Evolutionary conservation across 2,113 vertebrate genomes (phyloP), one percentile per base, ranked within the genome.

Genomic region (Charadrius vociferus): DNA sequence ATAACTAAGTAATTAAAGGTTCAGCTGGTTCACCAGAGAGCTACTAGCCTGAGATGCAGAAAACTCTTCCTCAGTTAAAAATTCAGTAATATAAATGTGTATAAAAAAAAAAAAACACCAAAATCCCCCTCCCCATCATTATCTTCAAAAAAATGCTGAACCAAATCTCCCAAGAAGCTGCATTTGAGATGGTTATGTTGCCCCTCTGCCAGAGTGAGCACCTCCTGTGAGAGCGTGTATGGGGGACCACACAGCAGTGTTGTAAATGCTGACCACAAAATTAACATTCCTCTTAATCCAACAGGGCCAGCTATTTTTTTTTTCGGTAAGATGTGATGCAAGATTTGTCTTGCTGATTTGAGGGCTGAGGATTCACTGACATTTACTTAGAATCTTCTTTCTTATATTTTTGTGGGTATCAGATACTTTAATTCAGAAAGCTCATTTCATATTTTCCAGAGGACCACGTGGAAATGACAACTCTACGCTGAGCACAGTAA

Each of bases 201-300:
- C 12, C 43, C 21, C 43, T 81, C 26, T 56, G 24, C 41, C 89
- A 24, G 14, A 65, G 50, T 13, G 8, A 53, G 32, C 62, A 24
- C 4, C 21, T 52, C 53, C 29, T 61, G 24, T 1, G 5, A 75
- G 37, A 83, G 8, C 0, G 0, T 17, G 6, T 8, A 10, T 2
- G 14, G 32, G 5, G 9, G 61, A 45, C 24, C 7, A 43, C 47
- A 73, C 5, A 73, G 39, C 0, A 14, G 4, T 12, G 27, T 2
- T n/a, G 19, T 1, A 55, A 45, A 47, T 47, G 39, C 7, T 80
- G 45, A 43, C 20, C 37, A 49, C 18, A 74, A 63, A 81, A 90
- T 19, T 47, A 43, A 55, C 12, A 27, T 24, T 66, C 16, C 23
- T 55, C 26, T 34, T 52, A 70, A 81, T 15, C 15, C 39, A 79